A percentile compares a stretch with the other conserved stretches of the same genome.
phyloP scores from a whole-genome alignment of 2,888 invertebrate genomes.

The Toxonevra muliebris region DNA sequence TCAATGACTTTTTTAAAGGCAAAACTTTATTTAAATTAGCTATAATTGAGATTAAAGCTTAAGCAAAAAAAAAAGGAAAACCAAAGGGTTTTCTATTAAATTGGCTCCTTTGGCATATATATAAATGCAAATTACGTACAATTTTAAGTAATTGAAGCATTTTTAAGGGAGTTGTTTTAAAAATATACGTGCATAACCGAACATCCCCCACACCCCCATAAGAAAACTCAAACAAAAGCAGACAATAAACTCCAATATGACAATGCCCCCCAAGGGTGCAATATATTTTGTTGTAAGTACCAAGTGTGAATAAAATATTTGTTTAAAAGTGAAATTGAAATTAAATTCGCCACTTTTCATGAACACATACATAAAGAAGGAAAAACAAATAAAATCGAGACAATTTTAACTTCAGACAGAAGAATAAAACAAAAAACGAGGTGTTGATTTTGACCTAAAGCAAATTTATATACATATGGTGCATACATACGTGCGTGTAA shows the following conservation, averaged over 20 bases:
- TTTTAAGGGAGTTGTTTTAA: too few species aligned
- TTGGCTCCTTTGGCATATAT: background rate
- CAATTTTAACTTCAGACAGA: background rate
- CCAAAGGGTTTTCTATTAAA: background rate
- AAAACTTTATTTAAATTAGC: background rate
- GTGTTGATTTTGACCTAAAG: constrained; percentile 11
- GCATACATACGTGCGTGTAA: too few species aligned
- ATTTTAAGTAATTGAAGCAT: constrained; percentile 5
- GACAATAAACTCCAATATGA: too few species aligned
- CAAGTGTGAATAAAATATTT: constrained; percentile 7
- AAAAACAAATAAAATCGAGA: background rate
- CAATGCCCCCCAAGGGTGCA: background rate
- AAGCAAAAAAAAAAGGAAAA: background rate
- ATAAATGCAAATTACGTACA: constrained; percentile 1
- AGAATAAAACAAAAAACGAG: background rate
- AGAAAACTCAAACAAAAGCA: too few species aligned
- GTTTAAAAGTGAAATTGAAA: background rate
- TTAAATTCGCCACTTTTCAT: background rate
- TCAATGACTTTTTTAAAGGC: background rate
- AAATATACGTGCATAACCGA: too few species aligned
- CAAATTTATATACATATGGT: background rate
- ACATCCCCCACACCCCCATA: too few species aligned
- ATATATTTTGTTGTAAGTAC: background rate
- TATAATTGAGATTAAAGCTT: background rate
- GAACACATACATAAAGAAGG: background rate